Conservation (phyloP, 1,140 invertebrate species). For the Drosophila kanapiae region DNA sequence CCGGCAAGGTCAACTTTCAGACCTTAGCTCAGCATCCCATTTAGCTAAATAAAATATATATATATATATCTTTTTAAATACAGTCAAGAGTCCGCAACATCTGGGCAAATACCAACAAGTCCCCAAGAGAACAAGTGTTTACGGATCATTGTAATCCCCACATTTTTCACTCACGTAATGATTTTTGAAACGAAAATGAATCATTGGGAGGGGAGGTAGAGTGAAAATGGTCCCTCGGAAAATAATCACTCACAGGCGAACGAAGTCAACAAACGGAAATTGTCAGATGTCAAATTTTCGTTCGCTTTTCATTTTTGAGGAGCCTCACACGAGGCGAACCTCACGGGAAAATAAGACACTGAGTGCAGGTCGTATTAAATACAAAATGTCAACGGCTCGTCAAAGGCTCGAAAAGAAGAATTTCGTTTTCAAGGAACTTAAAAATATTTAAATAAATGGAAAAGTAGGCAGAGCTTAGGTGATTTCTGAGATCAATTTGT, state of each 20-base stretch:
- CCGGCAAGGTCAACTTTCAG: slow-evolving; percentile 47
- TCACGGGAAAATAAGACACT: slow-evolving; percentile 30
- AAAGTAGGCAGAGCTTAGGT: background rate
- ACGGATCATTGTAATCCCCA: slow-evolving; percentile 24
- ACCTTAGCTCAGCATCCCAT: slow-evolving; percentile 35
- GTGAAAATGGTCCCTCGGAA: slow-evolving; percentile 18
- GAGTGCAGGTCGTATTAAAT: slow-evolving; percentile 70
- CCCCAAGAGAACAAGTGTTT: slow-evolving; percentile 18
- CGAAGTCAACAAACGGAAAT: slow-evolving; percentile 72
- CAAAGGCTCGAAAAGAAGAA: slow-evolving; percentile 44
- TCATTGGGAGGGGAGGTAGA: slow-evolving; percentile 41
- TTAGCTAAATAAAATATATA: slow-evolving; percentile 9
- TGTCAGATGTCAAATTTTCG: slow-evolving; percentile 77
- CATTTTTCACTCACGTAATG: slow-evolving; percentile 60
- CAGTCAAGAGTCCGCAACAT: slow-evolving; percentile 25
- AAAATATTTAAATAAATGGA: slow-evolving; percentile 24
- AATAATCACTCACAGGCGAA: slow-evolving; percentile 43
- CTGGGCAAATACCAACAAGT: slow-evolving; percentile 55
- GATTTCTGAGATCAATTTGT: slow-evolving; percentile 5
- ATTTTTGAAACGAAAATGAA: slow-evolving; percentile 63
- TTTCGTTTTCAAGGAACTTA: slow-evolving; percentile 25
- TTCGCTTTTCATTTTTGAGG: slow-evolving; percentile 38
- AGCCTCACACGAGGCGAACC: slow-evolving; percentile 33
- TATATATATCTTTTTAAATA: slow-evolving; percentile 1
- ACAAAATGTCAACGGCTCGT: slow-evolving; percentile 75